Percentiles rank a stretch among this genome's conserved stretches.
phyloP scores from a whole-genome alignment of 1,140 invertebrate genomes.

The Heliothis virescens region DNA sequence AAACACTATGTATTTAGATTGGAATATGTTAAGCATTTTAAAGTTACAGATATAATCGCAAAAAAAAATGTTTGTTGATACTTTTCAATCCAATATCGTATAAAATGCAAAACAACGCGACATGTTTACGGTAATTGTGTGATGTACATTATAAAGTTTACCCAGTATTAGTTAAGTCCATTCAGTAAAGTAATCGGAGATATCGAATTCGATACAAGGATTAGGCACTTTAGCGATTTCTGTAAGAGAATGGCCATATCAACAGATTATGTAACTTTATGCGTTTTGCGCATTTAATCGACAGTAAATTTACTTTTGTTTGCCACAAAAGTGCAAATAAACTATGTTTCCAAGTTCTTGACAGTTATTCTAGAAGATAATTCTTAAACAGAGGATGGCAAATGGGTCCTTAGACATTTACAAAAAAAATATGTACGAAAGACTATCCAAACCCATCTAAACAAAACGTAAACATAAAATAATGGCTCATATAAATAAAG shows the following conservation, averaged over 20 bases:
- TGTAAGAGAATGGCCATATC: neutral
- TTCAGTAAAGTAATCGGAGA: conserved; percentile 6
- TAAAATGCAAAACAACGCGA: neutral
- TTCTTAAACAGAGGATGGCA: too few relatives aligned
- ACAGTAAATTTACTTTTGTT: neutral
- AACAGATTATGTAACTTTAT: neutral
- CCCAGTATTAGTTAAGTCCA: neutral
- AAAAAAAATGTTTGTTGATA: neutral
- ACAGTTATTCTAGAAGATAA: too few relatives aligned
- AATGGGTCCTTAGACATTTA: too few relatives aligned
- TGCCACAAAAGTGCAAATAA: neutral
- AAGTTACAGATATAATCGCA: neutral
- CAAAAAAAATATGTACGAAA: too few relatives aligned
- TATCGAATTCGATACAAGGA: neutral
- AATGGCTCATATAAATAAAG: neutral
- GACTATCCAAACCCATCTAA: neutral
- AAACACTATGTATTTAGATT: neutral
- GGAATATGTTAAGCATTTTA: neutral
- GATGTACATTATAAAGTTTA: neutral
- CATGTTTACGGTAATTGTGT: neutral
- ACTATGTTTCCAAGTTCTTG: too few relatives aligned
- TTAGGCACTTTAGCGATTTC: neutral
- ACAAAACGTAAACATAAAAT: conserved; percentile 13
- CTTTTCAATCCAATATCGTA: neutral
- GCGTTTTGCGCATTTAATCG: neutral